Evolutionary conservation across 2,797 vertebrate species (phyloP).

Genomic region (Naso thynnoides): DNA sequence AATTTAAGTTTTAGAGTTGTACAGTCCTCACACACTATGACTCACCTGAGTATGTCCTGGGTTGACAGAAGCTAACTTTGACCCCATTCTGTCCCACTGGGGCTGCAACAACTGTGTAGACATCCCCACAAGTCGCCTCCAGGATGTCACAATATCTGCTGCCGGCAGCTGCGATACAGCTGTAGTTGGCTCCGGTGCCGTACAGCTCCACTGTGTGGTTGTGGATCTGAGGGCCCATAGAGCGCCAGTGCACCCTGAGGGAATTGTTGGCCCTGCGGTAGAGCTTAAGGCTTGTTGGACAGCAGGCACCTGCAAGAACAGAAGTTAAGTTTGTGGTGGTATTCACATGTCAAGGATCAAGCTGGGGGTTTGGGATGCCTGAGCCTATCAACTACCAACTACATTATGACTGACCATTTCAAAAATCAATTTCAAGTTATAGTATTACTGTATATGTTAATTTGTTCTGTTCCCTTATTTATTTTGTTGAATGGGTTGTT

Average conservation of each 20-base stretch:
- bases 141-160: slow-evolving; percentile 88
- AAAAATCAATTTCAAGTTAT: too few relatives aligned
- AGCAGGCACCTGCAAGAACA: slow-evolving; percentile 88
- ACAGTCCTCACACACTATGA: neutral
- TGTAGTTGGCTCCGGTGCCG: slow-evolving; percentile 90
- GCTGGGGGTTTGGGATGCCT: neutral
- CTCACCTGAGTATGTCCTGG: slow-evolving; percentile 91
- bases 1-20: too few relatives aligned
- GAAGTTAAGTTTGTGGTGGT: neutral
- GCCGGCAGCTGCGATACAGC: slow-evolving; percentile 81
- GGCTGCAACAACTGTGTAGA: slow-evolving; percentile 89
- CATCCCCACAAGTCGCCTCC: slow-evolving; percentile 88
- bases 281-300: slow-evolving; percentile 91
- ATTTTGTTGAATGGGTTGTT: too few relatives aligned
- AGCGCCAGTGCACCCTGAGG: slow-evolving; percentile 89
- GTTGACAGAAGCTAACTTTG: slow-evolving; percentile 89
- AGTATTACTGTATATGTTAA: too few relatives aligned
- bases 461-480: too few relatives aligned
- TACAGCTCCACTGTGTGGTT: slow-evolving; percentile 86
- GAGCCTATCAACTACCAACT: too few relatives aligned
- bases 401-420: too few relatives aligned
- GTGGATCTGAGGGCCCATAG: slow-evolving; percentile 72
- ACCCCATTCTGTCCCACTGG: slow-evolving; percentile 81
- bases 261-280: slow-evolving; percentile 85
- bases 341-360: neutral